phyloP scores from a whole-genome alignment of 2,113 vertebrate species.

The Pogona vitticeps region DNA sequence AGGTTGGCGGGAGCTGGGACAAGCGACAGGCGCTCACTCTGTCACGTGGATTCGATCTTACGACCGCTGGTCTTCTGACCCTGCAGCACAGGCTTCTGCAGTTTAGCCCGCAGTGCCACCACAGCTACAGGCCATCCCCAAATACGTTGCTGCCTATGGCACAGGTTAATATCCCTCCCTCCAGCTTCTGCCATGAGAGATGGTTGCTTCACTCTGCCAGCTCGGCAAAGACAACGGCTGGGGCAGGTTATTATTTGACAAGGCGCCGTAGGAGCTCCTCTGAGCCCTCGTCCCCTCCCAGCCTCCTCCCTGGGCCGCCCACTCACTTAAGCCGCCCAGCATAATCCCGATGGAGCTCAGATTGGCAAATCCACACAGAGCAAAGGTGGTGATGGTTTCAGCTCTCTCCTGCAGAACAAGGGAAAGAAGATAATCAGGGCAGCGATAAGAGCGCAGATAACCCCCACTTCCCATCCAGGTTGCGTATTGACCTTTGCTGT shows the following conservation, averaged over 20 bases:
- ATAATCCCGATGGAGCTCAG: slow-evolving; percentile 90
- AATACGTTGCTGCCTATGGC: neutral
- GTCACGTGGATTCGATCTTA: too few relatives aligned
- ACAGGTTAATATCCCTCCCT: neutral
- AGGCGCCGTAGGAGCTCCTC: neutral
- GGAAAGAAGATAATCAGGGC: rapidly evolving
- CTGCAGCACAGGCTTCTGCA: too few relatives aligned
- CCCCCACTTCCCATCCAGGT: neutral
- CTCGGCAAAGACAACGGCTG: neutral
- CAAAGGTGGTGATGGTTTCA: slow-evolving; percentile 87
- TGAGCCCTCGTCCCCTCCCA: neutral
- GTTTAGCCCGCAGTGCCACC: too few relatives aligned
- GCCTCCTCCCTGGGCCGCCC: rapidly evolving
- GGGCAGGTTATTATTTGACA: neutral
- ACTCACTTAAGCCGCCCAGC: slow-evolving; percentile 91
- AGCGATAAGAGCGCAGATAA: neutral
- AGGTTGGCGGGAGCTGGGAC: too few relatives aligned
- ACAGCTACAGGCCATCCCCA: too few relatives aligned
- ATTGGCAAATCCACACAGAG: slow-evolving; percentile 94
- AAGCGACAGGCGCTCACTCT: too few relatives aligned
- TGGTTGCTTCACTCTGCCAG: neutral
- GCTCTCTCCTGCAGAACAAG: slow-evolving; percentile 81
- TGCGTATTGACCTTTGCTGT: neutral
- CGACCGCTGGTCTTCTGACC: too few relatives aligned
- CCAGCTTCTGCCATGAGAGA: too few relatives aligned